Conservation (phyloP, 2,797 vertebrate genomes). For the Poecile montanus region DNA sequence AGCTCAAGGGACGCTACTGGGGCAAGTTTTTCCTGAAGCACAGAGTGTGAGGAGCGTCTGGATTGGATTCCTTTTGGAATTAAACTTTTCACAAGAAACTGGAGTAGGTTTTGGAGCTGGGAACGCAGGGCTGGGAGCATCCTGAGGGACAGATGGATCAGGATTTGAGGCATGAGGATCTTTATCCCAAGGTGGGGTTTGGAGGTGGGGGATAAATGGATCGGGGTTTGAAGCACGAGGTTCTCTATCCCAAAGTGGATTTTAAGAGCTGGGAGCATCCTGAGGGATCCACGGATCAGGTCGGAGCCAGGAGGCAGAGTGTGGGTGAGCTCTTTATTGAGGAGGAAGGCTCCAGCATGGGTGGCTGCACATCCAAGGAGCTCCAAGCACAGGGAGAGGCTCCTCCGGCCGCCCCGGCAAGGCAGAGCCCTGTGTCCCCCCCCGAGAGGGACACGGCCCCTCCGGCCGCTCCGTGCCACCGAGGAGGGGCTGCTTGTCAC, state of each 20-base stretch:
- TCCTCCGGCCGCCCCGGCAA: not conserved
- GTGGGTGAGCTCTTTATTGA: conserved; percentile 53
- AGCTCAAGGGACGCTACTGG: conserved; percentile 82
- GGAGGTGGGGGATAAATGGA: not conserved
- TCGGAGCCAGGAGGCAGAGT: not conserved
- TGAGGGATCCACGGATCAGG: too few species aligned
- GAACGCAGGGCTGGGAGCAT: accelerated
- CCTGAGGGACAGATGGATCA: accelerated
- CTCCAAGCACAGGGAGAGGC: not conserved
- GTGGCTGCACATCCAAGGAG: not conserved
- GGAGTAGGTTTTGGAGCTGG: not conserved
- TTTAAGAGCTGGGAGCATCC: not conserved
- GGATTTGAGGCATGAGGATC: not conserved
- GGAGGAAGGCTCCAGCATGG: not conserved
- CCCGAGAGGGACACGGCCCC: not conserved
- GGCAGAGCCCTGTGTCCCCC: not conserved
- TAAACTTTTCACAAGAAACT: not conserved
- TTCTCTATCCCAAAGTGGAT: not conserved
- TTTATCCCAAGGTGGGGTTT: not conserved
- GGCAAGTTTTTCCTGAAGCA: conserved; percentile 85
- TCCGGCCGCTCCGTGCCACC: not conserved
- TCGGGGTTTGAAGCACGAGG: accelerated
- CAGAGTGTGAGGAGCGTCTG: conserved; percentile 75
- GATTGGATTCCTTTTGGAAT: not conserved
- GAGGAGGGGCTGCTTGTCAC: not conserved